Conservation (phyloP, 2,888 invertebrate species). For the Brachynemurus nebulosus region DNA sequence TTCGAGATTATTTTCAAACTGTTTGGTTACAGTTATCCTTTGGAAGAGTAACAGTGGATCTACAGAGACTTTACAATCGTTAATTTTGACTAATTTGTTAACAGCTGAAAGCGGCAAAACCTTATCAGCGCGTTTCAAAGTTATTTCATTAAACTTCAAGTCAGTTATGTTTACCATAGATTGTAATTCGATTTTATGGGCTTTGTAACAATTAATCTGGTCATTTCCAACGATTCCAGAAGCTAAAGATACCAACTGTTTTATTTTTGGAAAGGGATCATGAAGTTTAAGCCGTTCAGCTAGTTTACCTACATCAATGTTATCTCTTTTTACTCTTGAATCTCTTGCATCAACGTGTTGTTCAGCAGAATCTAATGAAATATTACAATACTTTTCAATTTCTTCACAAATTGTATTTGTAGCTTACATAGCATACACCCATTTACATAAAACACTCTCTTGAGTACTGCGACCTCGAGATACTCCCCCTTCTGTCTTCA, state of each 20-base stretch:
- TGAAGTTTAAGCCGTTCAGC: constrained; percentile 17
- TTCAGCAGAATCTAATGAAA: constrained; percentile 15
- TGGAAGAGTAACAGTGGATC: constrained; percentile 6
- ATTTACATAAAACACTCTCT: constrained; percentile 22
- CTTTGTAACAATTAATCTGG: constrained; percentile 18
- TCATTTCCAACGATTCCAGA: constrained; percentile 21
- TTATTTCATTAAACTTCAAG: constrained; percentile 17
- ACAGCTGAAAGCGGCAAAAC: constrained; percentile 18
- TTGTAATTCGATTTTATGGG: constrained; percentile 16
- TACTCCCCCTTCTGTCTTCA: constrained; percentile 11
- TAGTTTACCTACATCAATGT: constrained; percentile 17
- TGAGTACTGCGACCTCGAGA: constrained; percentile 17
- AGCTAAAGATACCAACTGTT: constrained; percentile 17
- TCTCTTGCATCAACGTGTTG: constrained; percentile 16
- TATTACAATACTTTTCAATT: constrained; percentile 17
- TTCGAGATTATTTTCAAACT: constrained; percentile 8
- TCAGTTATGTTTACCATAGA: constrained; percentile 16
- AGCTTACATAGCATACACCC: constrained; percentile 21
- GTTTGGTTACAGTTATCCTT: constrained; percentile 6
- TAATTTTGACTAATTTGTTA: constrained; percentile 15
- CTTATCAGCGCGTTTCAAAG: constrained; percentile 21
- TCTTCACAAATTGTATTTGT: constrained; percentile 23
- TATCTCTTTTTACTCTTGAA: constrained; percentile 16
- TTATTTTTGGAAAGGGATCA: constrained; percentile 17
- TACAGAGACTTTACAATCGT: constrained; percentile 14